Evolutionary conservation across 1,140 invertebrate species (phyloP).

Genomic region (Anastatus disparis): DNA sequence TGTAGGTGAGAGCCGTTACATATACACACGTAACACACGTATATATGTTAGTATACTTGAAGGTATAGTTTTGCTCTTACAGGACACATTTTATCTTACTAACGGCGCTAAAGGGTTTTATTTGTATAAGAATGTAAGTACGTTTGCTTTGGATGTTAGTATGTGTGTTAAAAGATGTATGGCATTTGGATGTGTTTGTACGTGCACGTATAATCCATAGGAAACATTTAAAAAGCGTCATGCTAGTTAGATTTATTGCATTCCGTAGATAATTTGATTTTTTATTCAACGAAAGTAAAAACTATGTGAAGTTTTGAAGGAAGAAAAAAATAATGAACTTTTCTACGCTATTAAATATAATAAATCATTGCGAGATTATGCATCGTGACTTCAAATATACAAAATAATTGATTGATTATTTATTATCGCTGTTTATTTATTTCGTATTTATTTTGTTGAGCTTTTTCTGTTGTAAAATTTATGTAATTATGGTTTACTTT

Average conservation of each 20-base stretch:
- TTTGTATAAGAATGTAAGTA: not conserved
- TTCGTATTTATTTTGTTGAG: too few relatives aligned
- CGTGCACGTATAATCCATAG: not conserved
- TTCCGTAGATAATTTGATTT: conserved; percentile 4
- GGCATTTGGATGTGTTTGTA: too few relatives aligned
- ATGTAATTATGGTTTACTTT: too few relatives aligned
- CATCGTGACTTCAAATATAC: not conserved
- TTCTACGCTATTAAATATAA: not conserved
- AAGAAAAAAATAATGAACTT: too few relatives aligned
- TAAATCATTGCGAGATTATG: conserved; percentile 16
- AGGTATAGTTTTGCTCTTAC: too few relatives aligned
- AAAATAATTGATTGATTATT: conserved; percentile 12
- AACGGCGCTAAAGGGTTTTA: conserved; percentile 8
- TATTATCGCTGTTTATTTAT: too few relatives aligned
- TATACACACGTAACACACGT: too few relatives aligned
- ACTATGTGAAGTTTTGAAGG: too few relatives aligned
- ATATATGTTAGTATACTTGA: too few relatives aligned
- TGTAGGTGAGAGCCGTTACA: conserved; percentile 8
- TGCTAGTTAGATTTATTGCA: conserved; percentile 6
- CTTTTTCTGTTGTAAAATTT: too few relatives aligned
- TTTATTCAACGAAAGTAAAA: not conserved
- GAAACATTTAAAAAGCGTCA: not conserved
- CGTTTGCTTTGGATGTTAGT: too few relatives aligned
- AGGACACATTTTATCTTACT: not conserved
- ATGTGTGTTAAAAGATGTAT: too few relatives aligned